Evolutionary conservation across 2,797 vertebrate genomes (phyloP), one percentile per base, ranked within the genome.

Genomic region (Clarias platycephalus): DNA sequence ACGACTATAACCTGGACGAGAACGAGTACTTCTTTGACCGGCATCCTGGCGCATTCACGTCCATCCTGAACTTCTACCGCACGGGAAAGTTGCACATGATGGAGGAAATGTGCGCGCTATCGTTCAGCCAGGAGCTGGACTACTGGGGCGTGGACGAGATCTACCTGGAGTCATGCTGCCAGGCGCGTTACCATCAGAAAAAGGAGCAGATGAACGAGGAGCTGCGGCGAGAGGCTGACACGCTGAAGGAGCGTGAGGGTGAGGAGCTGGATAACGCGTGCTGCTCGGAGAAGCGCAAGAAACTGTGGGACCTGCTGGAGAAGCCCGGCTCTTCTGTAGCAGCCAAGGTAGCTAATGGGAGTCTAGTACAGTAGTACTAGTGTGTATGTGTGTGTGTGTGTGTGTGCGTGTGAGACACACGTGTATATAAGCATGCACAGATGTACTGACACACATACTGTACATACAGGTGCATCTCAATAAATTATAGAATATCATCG

Each of bases 121-220:
- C 98, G 80, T 99, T 99, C 93, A 99, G 98, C 86, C 97, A 99
- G 87, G 98, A 99, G 90, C 95, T 99, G 64, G 98, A 99, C 95
- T 99, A 98, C 93, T 99, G 98, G 98, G 97, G 97, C 72, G 97
- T 99, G 66, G 98, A 99, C 0, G 98, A 99, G 90, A 99, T 99
- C 92, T 99, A 99, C 92, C 94, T 99, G 93, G 98, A 99, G 94
- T 99, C 98, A 12, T 99, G 98, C 88, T 99, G 98, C 93, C 98
- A 99, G 95, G 98, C 98, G 0, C 95, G 98, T 86, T 99, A 99
- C 93, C 98, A 99, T 91, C 98, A 99, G 95, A 99, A 99, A 90
- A 99, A 99, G 89, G 98, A 99, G 86, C 98, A 99, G 91, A 99
- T 99, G 98, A 99, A 99, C 0, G 98, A 99, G 90, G 98, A 99